phyloP scores from a whole-genome alignment of 2,797 vertebrate species.

The Tenualosa ilisha region DNA sequence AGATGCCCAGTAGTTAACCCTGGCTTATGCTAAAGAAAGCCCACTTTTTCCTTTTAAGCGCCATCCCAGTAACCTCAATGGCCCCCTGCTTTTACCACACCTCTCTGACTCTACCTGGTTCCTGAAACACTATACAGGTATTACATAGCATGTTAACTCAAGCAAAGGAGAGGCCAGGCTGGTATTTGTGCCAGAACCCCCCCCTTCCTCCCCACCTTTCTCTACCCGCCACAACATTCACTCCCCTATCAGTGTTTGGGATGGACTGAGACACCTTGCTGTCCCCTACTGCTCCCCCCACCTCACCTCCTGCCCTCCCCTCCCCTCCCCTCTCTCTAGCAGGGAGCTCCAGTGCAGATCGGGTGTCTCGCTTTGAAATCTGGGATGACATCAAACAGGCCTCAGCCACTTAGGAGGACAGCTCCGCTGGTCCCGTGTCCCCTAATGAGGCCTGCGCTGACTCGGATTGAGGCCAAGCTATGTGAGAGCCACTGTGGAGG shows the following conservation, averaged over 20 bases:
- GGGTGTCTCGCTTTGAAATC: slow-evolving; percentile 76
- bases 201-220: slow-evolving; percentile 13
- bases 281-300: slow-evolving; percentile 26
- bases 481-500: slow-evolving; percentile 24
- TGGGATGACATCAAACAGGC: slow-evolving; percentile 73
- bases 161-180: slow-evolving; percentile 10
- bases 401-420: slow-evolving; percentile 62
- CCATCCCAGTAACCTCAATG: neutral
- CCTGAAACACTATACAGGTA: slow-evolving; percentile 52
- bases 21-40: slow-evolving; percentile 11
- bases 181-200: slow-evolving; percentile 25
- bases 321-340: slow-evolving; percentile 44
- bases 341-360: slow-evolving; percentile 61
- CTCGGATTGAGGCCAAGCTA: slow-evolving; percentile 55
- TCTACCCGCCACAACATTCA: slow-evolving; percentile 51
- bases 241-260: slow-evolving; percentile 48
- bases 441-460: slow-evolving; percentile 58
- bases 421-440: slow-evolving; percentile 61
- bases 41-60: slow-evolving; percentile 18
- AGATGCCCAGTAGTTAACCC: slow-evolving; percentile 16
- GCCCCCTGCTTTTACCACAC: slow-evolving; percentile 28
- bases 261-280: slow-evolving; percentile 30
- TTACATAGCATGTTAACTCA: slow-evolving; percentile 45
- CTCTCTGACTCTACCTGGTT: slow-evolving; percentile 47
- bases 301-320: neutral